Evolutionary conservation across 2,113 vertebrate genomes (phyloP), one percentile per base, ranked within the genome.

Genomic region (Urocolius indicus): DNA sequence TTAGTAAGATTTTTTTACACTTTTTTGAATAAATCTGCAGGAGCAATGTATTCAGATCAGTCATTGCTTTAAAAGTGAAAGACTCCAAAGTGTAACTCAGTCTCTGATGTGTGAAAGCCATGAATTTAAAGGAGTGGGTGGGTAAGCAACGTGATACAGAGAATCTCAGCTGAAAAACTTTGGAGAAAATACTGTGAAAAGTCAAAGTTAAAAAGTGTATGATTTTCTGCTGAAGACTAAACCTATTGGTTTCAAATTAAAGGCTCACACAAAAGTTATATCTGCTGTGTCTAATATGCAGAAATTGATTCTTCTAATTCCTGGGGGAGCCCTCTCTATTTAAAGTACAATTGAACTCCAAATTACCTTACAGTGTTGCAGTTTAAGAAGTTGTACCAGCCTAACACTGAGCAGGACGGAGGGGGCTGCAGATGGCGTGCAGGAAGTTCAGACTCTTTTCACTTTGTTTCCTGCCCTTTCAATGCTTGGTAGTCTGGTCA

Each of bases 221-320:
- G 55, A 45, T 94, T 95, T 93, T 95, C 81, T 88, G 26, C 55
- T 69, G 76, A 91, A 86, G 73, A 92, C 48, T 3, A 21, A 91
- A 71, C 45, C 71, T 92, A 45, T 41, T 54, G n/a, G 59, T 91
- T 96, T 95, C 76, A 94, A 91, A 97, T 96, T 96, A 96, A 97
- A 96, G 59, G 29, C 88, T 97, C 87, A 77, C 68, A 54, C 59
- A 66, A 46, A 97, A 97, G 78, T 93, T 95, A 5, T 93, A 74
- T 83, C 77, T 95, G 67, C 88, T 87, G 23, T 71, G 55, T 95
- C 84, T 83, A 89, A 69, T 43, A 81, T 45, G 54, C 24, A 90
- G 43, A 83, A 93, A 82, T 92, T 95, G 91, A 96, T 96, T 97
- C 78, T 84, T 89, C 74, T 85, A 43, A 54, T 93, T 96, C 90